Percentiles rank a stretch among this genome's conserved stretches.
Conservation (phyloP, 2,888 invertebrate genomes). For the Endotricha flammealis region DNA sequence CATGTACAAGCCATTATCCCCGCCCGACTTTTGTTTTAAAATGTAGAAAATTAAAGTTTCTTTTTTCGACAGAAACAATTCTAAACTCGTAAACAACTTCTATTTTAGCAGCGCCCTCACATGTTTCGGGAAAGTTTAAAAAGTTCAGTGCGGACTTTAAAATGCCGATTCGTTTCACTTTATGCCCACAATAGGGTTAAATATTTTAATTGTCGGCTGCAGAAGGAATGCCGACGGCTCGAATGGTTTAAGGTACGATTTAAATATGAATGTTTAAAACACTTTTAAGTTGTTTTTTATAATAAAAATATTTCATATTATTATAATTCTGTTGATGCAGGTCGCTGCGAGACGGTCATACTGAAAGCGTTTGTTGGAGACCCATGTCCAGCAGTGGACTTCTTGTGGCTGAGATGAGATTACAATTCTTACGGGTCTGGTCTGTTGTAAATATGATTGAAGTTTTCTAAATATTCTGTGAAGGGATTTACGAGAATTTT, state of each 20-base stretch:
- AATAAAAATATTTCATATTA: too few relatives aligned
- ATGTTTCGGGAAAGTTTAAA: slow-evolving; percentile 71
- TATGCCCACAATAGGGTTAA: slow-evolving; percentile 46
- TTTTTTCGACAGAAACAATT: slow-evolving; percentile 70
- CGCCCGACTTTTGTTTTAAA: slow-evolving; percentile 69
- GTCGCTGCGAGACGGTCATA: too few relatives aligned
- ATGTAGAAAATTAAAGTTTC: slow-evolving; percentile 73
- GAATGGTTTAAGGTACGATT: slow-evolving; percentile 5
- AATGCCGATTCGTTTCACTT: slow-evolving; percentile 58
- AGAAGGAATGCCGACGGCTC: slow-evolving; percentile 27
- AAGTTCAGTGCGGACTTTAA: slow-evolving; percentile 58
- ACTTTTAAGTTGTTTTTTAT: too few relatives aligned
- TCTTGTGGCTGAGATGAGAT: too few relatives aligned
- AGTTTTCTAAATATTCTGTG: too few relatives aligned
- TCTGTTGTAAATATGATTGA: too few relatives aligned
- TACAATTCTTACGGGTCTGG: too few relatives aligned
- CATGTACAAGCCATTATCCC: slow-evolving; percentile 67
- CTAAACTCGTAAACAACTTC: slow-evolving; percentile 70
- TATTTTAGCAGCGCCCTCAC: slow-evolving; percentile 71
- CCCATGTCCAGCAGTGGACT: too few relatives aligned
- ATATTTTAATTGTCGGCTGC: slow-evolving; percentile 58
- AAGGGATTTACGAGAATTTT: too few relatives aligned
- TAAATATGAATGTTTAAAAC: too few relatives aligned
- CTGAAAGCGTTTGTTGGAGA: too few relatives aligned
- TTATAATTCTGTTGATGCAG: too few relatives aligned